A percentile compares a stretch with the other conserved stretches of the same genome.
Evolutionary conservation across 2,888 invertebrate genomes (phyloP).

Genomic region (Drosophila limbata): DNA sequence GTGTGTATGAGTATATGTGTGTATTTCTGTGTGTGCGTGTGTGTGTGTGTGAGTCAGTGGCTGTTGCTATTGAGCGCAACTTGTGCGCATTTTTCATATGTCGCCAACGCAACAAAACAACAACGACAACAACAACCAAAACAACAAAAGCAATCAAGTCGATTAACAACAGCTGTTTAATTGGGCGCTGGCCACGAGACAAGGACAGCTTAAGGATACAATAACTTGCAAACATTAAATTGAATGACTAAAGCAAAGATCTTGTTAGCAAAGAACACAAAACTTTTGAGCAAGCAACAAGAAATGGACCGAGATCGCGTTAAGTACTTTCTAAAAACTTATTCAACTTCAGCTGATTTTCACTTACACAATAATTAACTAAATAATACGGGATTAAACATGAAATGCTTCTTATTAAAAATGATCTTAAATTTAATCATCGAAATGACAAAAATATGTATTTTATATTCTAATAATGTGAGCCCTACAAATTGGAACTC

Average conservation of each 20-base stretch:
- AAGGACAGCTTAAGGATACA: constrained; percentile 39
- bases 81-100: constrained; percentile 42
- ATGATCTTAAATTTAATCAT: background rate
- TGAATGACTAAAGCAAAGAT: background rate
- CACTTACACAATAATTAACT: background rate
- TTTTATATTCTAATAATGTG: too few relatives aligned
- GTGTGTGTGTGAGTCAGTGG: constrained; percentile 51
- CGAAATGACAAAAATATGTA: background rate
- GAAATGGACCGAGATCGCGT: background rate
- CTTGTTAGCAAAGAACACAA: background rate
- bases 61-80: constrained; percentile 49
- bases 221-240: background rate
- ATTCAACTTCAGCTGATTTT: background rate
- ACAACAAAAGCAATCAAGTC: constrained; percentile 5
- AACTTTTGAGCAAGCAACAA: background rate
- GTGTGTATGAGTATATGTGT: background rate
- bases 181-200: constrained; percentile 12
- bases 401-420: background rate
- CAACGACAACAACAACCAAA: constrained; percentile 2
- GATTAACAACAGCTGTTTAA: constrained; percentile 39
- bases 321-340: background rate
- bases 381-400: background rate
- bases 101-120: constrained; percentile 54
- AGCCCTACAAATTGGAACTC: too few relatives aligned
- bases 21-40: constrained; percentile 18